Conservation (phyloP, 2,113 vertebrate genomes). For the Diglossa brunneiventris region DNA sequence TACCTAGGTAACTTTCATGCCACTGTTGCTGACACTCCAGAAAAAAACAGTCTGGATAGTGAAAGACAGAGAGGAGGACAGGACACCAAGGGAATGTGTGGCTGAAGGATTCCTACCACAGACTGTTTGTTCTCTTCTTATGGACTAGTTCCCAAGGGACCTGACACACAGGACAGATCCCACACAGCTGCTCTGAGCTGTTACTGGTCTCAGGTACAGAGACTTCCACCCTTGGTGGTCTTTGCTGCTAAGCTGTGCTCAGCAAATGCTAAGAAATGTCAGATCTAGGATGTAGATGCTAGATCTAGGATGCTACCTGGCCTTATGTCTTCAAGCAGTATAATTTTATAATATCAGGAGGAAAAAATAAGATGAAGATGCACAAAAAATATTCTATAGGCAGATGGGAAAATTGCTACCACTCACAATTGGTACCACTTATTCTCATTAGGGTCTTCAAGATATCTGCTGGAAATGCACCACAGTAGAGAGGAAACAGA, state of each 20-base stretch:
- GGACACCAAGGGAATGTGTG: accelerated
- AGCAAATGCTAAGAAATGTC: background rate
- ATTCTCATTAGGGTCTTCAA: background rate
- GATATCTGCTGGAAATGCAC: background rate
- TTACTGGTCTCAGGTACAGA: too few species aligned
- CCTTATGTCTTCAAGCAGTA: background rate
- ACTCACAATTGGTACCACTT: background rate
- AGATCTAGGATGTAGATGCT: background rate
- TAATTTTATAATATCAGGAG: background rate
- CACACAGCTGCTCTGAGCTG: too few species aligned
- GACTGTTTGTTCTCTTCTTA: background rate
- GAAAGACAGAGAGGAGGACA: background rate
- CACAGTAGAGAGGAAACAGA: background rate
- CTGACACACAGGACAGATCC: too few species aligned
- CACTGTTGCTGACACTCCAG: background rate
- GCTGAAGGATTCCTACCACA: background rate
- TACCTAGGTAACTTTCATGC: background rate
- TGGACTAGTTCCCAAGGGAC: too few species aligned
- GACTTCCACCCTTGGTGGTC: background rate
- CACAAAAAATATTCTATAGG: background rate
- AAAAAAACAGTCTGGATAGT: background rate
- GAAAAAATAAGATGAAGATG: background rate
- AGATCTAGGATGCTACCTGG: too few species aligned
- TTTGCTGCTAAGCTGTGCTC: background rate
- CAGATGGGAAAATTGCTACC: background rate